Conservation (phyloP, 2,113 vertebrate genomes). For the Silurus meridionalis region DNA sequence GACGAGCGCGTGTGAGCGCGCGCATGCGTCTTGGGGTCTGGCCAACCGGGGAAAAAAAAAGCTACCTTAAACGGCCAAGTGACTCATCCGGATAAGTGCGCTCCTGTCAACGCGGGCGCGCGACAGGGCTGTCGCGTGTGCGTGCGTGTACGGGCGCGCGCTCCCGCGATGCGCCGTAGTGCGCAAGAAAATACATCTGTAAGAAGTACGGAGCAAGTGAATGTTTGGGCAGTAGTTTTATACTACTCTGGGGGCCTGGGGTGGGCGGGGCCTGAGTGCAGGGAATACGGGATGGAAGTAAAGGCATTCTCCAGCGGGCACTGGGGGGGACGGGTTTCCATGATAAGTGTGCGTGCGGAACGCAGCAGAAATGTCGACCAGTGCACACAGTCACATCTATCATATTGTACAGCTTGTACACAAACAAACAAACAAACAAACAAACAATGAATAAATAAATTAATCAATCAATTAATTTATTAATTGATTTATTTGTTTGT, state of each 20-base stretch:
- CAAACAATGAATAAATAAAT: background rate
- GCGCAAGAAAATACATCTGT: too few relatives aligned
- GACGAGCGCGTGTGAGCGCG: conserved; percentile 12
- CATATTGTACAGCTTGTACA: too few relatives aligned
- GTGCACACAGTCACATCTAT: background rate
- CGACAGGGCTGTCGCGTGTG: background rate
- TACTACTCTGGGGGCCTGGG: too few relatives aligned
- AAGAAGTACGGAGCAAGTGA: too few relatives aligned
- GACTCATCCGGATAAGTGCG: conserved; percentile 3
- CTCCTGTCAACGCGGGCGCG: background rate
- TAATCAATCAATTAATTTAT: too few relatives aligned
- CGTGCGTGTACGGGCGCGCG: background rate
- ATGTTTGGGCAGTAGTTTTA: background rate
- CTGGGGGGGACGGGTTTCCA: too few relatives aligned
- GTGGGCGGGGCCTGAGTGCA: too few relatives aligned
- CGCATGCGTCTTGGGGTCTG: background rate
- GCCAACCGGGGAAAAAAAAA: background rate
- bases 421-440: background rate
- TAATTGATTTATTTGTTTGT: too few relatives aligned
- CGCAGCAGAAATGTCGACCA: background rate
- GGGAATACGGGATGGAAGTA: too few relatives aligned
- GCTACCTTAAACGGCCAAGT: conserved; percentile 15
- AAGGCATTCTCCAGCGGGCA: background rate
- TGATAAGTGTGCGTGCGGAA: background rate
- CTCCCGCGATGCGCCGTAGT: too few relatives aligned